Evolutionary conservation across 2,797 vertebrate species (phyloP).

Genomic region (Florisuga fusca): DNA sequence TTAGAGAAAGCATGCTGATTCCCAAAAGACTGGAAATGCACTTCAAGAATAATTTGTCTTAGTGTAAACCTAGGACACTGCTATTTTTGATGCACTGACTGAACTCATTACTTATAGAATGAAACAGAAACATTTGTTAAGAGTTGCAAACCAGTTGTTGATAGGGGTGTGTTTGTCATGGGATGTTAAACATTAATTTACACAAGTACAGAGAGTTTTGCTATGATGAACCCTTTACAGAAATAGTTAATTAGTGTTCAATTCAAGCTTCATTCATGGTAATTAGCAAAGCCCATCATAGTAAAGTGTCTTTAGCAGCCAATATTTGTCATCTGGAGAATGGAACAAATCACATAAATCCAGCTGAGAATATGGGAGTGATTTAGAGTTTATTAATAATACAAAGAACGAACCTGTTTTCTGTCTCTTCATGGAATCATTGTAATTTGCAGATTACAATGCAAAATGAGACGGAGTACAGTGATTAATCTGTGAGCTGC

Average conservation of each 20-base stretch:
- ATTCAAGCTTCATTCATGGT: constrained; percentile 10
- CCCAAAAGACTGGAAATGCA: constrained; percentile 32
- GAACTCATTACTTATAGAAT: background rate
- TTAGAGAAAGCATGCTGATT: constrained; percentile 36
- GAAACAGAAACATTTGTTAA: constrained; percentile 51
- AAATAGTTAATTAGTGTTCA: constrained; percentile 51
- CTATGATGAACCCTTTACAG: constrained; percentile 28
- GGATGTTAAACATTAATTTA: constrained; percentile 58
- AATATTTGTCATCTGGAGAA: constrained; percentile 46
- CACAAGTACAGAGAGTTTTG: constrained; percentile 39
- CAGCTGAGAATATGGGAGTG: constrained; percentile 44
- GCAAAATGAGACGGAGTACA: constrained; percentile 70
- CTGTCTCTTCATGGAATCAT: constrained; percentile 58
- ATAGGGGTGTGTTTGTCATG: constrained; percentile 5
- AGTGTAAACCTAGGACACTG: background rate
- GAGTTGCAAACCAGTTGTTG: constrained; percentile 49
- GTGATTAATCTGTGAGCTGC: constrained; percentile 74
- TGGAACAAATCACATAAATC: constrained; percentile 35
- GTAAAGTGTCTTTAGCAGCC: constrained; percentile 28
- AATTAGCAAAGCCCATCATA: constrained; percentile 39
- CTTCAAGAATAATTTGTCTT: constrained; percentile 3
- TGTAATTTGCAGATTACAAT: constrained; percentile 69
- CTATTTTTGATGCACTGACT: constrained; percentile 53
- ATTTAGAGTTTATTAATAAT: constrained; percentile 64
- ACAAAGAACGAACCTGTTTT: constrained; percentile 72